phyloP scores from a whole-genome alignment of 2,888 invertebrate genomes.

The Glaucopsyche alexis region DNA sequence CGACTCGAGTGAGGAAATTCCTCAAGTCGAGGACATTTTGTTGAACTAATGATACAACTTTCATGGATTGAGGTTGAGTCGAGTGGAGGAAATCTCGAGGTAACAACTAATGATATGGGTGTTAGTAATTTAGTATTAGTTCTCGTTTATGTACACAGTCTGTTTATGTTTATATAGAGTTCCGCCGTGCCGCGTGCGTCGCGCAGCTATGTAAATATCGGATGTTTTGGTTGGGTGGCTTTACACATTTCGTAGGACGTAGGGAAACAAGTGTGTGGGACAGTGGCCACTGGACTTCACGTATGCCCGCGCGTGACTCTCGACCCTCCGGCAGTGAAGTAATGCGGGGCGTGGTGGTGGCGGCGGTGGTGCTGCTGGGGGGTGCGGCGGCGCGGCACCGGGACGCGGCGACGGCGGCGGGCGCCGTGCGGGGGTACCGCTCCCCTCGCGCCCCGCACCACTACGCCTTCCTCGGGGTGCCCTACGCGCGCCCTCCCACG shows the following conservation, averaged over 20 bases:
- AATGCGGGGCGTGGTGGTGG: neutral
- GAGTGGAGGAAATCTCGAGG: too few relatives aligned
- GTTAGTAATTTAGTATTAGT: neutral
- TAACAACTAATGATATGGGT: too few relatives aligned
- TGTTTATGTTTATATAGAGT: slow-evolving; percentile 11
- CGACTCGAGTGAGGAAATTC: too few relatives aligned
- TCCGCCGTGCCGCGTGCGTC: neutral
- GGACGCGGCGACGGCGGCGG: slow-evolving; percentile 60
- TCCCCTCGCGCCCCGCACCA: slow-evolving; percentile 55
- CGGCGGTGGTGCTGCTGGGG: slow-evolving; percentile 34
- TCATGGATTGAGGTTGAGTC: too few relatives aligned
- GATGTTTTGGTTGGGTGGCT: neutral
- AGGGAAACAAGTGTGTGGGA: too few relatives aligned
- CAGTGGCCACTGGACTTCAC: neutral
- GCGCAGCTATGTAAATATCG: neutral
- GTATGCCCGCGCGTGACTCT: neutral
- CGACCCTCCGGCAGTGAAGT: slow-evolving; percentile 6
- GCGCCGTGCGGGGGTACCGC: slow-evolving; percentile 62
- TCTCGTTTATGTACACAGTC: slow-evolving; percentile 1
- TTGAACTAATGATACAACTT: too few relatives aligned
- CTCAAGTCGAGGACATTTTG: too few relatives aligned
- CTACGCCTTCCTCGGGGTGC: slow-evolving; percentile 66
- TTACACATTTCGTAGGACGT: neutral
- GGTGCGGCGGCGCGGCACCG: slow-evolving; percentile 47
- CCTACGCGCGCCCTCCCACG: slow-evolving; percentile 62